Evolutionary conservation across 2,888 invertebrate species (phyloP), one percentile per base, ranked within the genome.

Genomic region (Eledona agricola): DNA sequence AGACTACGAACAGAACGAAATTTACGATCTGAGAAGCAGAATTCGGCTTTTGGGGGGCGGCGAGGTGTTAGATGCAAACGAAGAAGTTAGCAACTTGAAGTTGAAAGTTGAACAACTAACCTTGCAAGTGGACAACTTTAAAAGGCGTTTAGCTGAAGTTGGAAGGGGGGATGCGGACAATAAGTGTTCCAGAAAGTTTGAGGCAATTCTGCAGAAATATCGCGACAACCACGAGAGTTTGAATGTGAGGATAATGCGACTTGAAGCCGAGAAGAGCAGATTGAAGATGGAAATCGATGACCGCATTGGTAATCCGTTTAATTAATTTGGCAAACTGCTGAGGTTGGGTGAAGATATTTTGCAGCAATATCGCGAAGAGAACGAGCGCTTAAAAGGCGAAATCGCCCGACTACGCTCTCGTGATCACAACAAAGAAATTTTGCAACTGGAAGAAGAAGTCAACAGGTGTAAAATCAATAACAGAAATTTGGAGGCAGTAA

Each of bases 201-300:
- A 49, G 19, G 28, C 34, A 11, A 54, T 52, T 20, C 5, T 58
- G 11, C 17, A 12, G 11, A 62, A 57, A 37, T 5, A 51, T 4
- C 50, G 42, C 15, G 63, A 64, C n/a, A 60, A 58, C 7, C 59
- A 59, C 17, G 54, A 52, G 1, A 35, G 32, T 6, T 23, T 61
- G 16, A 64, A 57, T 25, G 46, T 52, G 25, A 50, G 38, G 46
- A 34, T 63, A 4, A 52, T 47, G 4, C 55, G 59, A 31, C 37
- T 62, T 4, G 60, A 62, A 55, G 43, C 50, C 4, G 63, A 64
- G 25, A 57, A 57, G 10, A 46, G 46, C 6, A 59, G 49, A 35
- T 26, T 58, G 15, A 62, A 59, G 38, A 56, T 57, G 22, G 56
- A 58, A 1, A 23, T 60, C 1, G 17, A 7, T 6, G 16, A 15